Percentiles rank a stretch among this genome's conserved stretches.
These are phyloP conservation scores for Eucriotettix oculatus DNA, from an alignment of 2,888 invertebrate species.

Conservation along the genomic window DNA sequence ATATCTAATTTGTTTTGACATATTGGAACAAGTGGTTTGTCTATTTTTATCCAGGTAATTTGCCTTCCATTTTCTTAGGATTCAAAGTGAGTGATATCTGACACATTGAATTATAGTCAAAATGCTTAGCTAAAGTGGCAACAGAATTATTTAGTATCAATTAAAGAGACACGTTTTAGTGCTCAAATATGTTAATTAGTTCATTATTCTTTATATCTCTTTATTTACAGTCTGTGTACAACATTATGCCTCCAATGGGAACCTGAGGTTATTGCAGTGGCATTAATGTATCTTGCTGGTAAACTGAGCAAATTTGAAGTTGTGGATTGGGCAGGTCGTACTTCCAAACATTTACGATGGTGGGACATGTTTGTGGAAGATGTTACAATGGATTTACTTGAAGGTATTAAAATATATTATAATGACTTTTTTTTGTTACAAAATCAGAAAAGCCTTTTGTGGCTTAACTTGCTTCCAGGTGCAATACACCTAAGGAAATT, in stretches of 20 bases:
- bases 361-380: slow-evolving; percentile 98
- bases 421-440: background rate
- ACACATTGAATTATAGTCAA: too few relatives aligned
- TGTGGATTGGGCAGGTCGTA: slow-evolving; percentile 75
- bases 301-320: slow-evolving; percentile 93
- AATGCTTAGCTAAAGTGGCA: too few relatives aligned
- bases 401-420: slow-evolving; percentile 31
- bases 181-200: too few relatives aligned
- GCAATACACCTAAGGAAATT: background rate
- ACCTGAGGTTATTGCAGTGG: slow-evolving; percentile 94
- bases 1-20: too few relatives aligned
- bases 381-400: slow-evolving; percentile 81
- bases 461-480: background rate
- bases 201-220: background rate
- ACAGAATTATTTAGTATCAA: too few relatives aligned
- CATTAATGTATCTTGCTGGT: slow-evolving; percentile 90
- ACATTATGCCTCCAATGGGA: slow-evolving; percentile 96
- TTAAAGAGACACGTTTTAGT: too few relatives aligned
- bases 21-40: too few relatives aligned
- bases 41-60: too few relatives aligned
- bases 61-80: too few relatives aligned
- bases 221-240: slow-evolving; percentile 61
- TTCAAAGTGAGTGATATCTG: too few relatives aligned
- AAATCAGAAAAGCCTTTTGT: background rate
- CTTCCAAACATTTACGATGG: slow-evolving; percentile 68